Evolutionary conservation across 1,140 invertebrate species (phyloP), one percentile per base, ranked within the genome.

Genomic region (Probaryconus sp.): DNA sequence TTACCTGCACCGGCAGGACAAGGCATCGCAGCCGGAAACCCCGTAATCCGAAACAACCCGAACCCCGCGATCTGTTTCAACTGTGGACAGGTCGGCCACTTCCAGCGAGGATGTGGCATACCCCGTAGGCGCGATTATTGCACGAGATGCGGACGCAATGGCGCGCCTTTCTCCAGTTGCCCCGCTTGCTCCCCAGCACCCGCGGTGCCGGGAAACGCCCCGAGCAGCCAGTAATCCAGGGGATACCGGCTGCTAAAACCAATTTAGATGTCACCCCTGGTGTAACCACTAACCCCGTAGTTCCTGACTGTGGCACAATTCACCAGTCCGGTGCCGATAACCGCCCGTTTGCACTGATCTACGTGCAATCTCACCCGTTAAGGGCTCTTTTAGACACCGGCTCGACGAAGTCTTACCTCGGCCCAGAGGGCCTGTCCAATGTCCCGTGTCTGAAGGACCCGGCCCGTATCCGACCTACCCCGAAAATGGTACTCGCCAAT

Each of bases 151-250:
- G n/a, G n/a, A n/a, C n/a, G n/a, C n/a, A n/a, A n/a, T n/a, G n/a
- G n/a, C n/a, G n/a, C n/a, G n/a, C n/a, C n/a, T n/a, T n/a, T n/a
- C n/a, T n/a, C n/a, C n/a, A n/a, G n/a, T n/a, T n/a, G n/a, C n/a
- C n/a, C n/a, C n/a, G n/a, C n/a, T n/a, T n/a, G n/a, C n/a, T n/a
- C n/a, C n/a, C n/a, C n/a, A n/a, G n/a, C n/a, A n/a, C n/a, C n/a
- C n/a, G n/a, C n/a, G n/a, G n/a, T n/a, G n/a, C n/a, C n/a, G n/a
- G n/a, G n/a, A n/a, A n/a, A n/a, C n/a, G n/a, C 9, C 10, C 82
- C 83, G 0, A 80, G 85, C 9, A 80, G 77, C 16, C 76, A 81
- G 61, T 70, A 1, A 80, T 67, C 48, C 10, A 18, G 5, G 13
- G 24, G 10, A 26, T 43, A 20, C 21, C 40, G 3, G n/a, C n/a